A percentile compares a stretch with the other conserved stretches of the same genome.
phyloP scores from a whole-genome alignment of 2,113 vertebrate genomes.

The Gadus macrocephalus region DNA sequence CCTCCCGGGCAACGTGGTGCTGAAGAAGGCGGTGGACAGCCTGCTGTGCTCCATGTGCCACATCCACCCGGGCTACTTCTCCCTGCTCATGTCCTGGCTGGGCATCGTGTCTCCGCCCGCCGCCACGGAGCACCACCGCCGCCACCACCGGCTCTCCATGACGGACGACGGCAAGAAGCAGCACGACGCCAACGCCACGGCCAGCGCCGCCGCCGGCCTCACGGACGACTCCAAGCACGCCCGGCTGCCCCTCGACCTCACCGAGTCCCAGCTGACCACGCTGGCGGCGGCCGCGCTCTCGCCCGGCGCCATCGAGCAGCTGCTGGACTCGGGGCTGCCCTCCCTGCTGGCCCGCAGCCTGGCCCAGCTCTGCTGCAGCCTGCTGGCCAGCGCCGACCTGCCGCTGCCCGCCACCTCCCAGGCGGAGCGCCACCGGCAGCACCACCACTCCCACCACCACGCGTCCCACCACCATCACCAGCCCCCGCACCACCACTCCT shows the following conservation, averaged over 20 bases:
- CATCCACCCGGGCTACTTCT: constrained; percentile 96
- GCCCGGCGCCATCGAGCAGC: constrained; percentile 91
- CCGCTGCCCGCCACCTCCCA: constrained; percentile 77
- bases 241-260: constrained; percentile 82
- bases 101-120: constrained; percentile 80
- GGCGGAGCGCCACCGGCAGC: constrained; percentile 66
- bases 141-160: constrained; percentile 89
- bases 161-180: constrained; percentile 98
- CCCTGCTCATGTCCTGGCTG: constrained; percentile 98
- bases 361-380: constrained; percentile 86
- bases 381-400: constrained; percentile 83
- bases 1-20: constrained; percentile 90
- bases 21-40: constrained; percentile 98
- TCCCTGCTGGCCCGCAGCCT: constrained; percentile 92
- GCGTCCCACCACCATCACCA: constrained; percentile 50
- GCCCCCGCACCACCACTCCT: no score
- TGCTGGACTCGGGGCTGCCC: constrained; percentile 92
- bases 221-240: constrained; percentile 96
- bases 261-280: constrained; percentile 89
- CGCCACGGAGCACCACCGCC: constrained; percentile 76
- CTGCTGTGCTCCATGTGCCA: constrained; percentile 97
- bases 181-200: constrained; percentile 67
- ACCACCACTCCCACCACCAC: constrained; percentile 49
- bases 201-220: constrained; percentile 69
- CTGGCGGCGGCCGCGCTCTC: constrained; percentile 94